Conservation (phyloP, 2,797 vertebrate genomes). For the Myotis planiceps region DNA sequence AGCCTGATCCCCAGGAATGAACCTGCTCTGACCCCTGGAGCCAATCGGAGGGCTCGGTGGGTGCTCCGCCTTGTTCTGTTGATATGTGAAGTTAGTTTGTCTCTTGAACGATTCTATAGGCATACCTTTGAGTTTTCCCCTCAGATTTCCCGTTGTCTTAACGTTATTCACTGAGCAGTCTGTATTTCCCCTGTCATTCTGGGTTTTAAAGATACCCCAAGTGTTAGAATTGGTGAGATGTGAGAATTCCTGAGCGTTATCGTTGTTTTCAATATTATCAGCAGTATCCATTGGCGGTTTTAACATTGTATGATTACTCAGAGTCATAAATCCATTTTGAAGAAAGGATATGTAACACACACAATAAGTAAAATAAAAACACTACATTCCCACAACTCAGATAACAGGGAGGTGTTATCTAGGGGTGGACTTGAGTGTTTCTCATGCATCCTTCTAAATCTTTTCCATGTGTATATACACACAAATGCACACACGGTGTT, state of each 20-base stretch:
- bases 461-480: neutral
- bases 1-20: neutral
- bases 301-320: neutral
- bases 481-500: neutral
- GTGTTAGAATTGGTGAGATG: neutral
- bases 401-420: neutral
- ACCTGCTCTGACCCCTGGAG: neutral
- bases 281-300: neutral
- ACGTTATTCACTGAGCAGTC: neutral
- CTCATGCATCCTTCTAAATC: neutral
- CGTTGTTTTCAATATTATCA: neutral
- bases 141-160: neutral
- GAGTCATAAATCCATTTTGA: conserved; percentile 8
- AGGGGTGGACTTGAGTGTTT: neutral
- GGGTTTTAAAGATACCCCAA: neutral
- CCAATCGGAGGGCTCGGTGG: neutral
- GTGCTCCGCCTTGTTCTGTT: neutral
- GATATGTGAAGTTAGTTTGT: neutral
- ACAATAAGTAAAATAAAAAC: neutral
- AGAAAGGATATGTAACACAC: neutral
- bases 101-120: neutral
- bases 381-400: neutral
- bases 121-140: neutral
- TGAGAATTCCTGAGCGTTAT: neutral
- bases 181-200: neutral